These are phyloP conservation scores for Patella ulyssiponensis DNA, from an alignment of 2,888 invertebrate genomes.

Conservation along the genomic window DNA sequence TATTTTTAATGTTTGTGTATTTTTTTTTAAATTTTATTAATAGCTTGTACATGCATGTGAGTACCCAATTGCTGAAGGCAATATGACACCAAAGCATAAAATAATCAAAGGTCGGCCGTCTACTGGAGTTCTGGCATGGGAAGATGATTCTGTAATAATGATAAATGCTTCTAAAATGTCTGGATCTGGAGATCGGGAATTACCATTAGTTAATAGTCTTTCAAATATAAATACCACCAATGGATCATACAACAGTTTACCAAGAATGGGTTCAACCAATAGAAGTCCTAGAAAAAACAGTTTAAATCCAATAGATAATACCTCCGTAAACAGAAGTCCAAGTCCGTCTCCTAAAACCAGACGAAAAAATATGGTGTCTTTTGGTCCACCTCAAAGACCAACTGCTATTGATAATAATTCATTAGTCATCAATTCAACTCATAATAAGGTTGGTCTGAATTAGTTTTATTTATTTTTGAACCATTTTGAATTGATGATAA, in stretches of 20 bases:
- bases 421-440: conserved; percentile 78
- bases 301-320: conserved; percentile 44
- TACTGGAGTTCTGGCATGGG: conserved; percentile 50
- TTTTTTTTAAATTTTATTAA: no score
- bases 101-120: conserved; percentile 11
- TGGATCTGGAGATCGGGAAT: conserved; percentile 18
- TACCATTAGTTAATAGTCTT: conserved; percentile 7
- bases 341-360: conserved; percentile 59
- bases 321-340: conserved; percentile 48
- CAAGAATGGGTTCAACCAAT: conserved; percentile 41
- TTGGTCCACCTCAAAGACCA: conserved; percentile 73
- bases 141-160: conserved; percentile 61
- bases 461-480: no score
- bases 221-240: neutral
- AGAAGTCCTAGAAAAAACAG: conserved; percentile 49
- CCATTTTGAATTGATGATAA: no score
- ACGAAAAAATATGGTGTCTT: conserved; percentile 41
- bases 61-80: neutral
- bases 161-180: conserved; percentile 44
- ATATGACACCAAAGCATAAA: conserved; percentile 1
- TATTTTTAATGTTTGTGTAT: no score
- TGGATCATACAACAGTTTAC: conserved; percentile 37
- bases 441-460: conserved; percentile 74
- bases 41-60: no score
- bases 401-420: conserved; percentile 85